phyloP scores from a whole-genome alignment of 1,140 invertebrate genomes.

The Micrasema longulum region DNA sequence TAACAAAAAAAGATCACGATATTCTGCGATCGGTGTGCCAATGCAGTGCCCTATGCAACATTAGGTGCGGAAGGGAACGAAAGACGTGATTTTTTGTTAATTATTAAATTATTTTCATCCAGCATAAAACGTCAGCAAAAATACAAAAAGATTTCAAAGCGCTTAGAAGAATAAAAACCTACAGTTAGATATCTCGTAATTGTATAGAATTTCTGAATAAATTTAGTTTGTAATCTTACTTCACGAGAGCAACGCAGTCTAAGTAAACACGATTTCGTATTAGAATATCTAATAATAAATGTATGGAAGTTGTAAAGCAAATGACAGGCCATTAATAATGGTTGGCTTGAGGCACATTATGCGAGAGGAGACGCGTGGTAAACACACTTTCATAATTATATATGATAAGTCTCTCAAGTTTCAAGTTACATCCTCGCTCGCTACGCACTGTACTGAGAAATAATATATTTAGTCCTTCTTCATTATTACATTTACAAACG shows the following conservation, averaged over 20 bases:
- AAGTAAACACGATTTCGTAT: neutral
- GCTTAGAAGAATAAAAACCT: neutral
- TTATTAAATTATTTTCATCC: neutral
- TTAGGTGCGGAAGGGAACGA: too few species aligned
- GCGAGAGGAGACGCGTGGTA: conserved; percentile 7
- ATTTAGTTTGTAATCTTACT: too few species aligned
- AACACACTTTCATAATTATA: conserved; percentile 19
- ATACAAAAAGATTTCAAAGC: neutral
- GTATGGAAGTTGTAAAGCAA: conserved; percentile 29
- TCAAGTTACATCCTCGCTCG: too few species aligned
- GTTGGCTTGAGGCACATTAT: conserved; percentile 2
- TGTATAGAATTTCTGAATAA: neutral
- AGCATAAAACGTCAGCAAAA: neutral
- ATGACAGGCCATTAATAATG: conserved; percentile 35
- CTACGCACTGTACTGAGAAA: too few species aligned
- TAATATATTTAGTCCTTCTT: too few species aligned
- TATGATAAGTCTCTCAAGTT: too few species aligned
- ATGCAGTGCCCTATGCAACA: too few species aligned
- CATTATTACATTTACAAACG: too few species aligned
- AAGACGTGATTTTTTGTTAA: too few species aligned
- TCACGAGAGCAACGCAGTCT: too few species aligned
- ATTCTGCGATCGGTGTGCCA: too few species aligned
- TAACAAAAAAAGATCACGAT: too few species aligned
- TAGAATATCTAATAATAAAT: conserved; percentile 31
- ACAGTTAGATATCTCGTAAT: neutral